Percentiles rank a stretch among this genome's conserved stretches.
phyloP scores from a whole-genome alignment of 2,113 vertebrate genomes.

The Platanista minor region DNA sequence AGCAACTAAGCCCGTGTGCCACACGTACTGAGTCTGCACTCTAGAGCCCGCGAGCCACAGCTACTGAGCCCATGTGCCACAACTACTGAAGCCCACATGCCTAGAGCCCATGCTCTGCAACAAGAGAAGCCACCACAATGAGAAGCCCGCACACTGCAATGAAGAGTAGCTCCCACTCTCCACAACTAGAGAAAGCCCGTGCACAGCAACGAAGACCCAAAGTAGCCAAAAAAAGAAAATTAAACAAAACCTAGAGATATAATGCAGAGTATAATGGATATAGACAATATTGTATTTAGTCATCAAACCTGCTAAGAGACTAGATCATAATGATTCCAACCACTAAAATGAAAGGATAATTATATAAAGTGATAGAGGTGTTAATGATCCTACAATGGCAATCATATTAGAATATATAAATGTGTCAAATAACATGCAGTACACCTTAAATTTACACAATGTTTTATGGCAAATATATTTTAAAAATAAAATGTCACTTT shows the following conservation, averaged over 20 bases:
- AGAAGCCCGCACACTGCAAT: too few relatives aligned
- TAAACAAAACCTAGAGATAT: neutral
- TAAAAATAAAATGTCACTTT: neutral
- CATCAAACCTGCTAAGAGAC: neutral
- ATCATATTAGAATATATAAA: neutral
- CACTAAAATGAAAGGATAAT: neutral
- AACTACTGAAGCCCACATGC: too few relatives aligned
- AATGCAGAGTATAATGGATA: neutral
- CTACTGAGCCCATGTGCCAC: too few relatives aligned
- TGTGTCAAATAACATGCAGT: neutral
- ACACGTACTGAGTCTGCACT: too few relatives aligned
- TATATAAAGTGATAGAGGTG: neutral
- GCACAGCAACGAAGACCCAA: too few relatives aligned
- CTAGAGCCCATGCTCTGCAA: too few relatives aligned
- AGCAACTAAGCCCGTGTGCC: too few relatives aligned
- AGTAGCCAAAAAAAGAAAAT: too few relatives aligned
- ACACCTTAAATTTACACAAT: neutral
- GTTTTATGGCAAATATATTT: neutral
- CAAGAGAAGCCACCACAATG: too few relatives aligned
- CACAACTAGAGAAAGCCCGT: too few relatives aligned
- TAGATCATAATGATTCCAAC: neutral
- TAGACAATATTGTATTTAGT: neutral
- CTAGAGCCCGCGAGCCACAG: too few relatives aligned
- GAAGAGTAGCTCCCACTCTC: too few relatives aligned
- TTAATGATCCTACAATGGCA: neutral